Evolutionary conservation across 92 coral and sea anemone species (phyloP).

Genomic region (Nematostella vectensis): DNA sequence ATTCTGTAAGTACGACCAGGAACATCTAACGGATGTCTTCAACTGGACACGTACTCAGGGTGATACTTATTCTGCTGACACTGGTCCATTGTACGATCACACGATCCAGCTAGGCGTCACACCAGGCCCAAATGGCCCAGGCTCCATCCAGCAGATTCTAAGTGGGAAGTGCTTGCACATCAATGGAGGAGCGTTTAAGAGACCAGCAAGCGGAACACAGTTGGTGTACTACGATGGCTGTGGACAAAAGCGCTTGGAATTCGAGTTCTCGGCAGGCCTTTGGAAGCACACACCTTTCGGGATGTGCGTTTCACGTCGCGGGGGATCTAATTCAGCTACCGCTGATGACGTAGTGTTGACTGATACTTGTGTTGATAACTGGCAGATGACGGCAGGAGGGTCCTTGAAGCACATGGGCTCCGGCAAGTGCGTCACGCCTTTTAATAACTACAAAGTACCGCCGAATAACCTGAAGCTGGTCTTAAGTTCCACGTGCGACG

Average conservation of each 20-base stretch:
- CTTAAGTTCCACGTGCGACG: conserved; percentile 52
- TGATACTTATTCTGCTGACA: conserved; percentile 60
- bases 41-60: conserved; percentile 95
- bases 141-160: conserved; percentile 65
- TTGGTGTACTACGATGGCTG: conserved; percentile 76
- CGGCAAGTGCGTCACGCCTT: conserved; percentile 49
- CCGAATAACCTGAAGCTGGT: conserved; percentile 42
- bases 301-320: conserved; percentile 58
- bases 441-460: conserved; percentile 32
- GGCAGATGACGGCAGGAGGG: conserved; percentile 70
- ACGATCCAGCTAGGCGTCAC: conserved; percentile 74
- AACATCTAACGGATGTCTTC: conserved; percentile 43
- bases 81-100: conserved; percentile 83
- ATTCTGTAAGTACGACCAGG: conserved; percentile 66
- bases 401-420: conserved; percentile 51
- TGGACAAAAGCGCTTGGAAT: conserved; percentile 66
- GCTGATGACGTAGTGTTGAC: conserved; percentile 67
- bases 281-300: conserved; percentile 48
- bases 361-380: conserved; percentile 49
- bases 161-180: conserved; percentile 79
- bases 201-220: conserved; percentile 49
- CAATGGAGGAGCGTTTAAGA: conserved; percentile 31
- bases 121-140: conserved; percentile 73
- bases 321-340: conserved; percentile 34
- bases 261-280: conserved; percentile 44